These are phyloP conservation scores for Barbus barbus DNA, from an alignment of 2,113 vertebrate species.

Conservation along the genomic window DNA sequence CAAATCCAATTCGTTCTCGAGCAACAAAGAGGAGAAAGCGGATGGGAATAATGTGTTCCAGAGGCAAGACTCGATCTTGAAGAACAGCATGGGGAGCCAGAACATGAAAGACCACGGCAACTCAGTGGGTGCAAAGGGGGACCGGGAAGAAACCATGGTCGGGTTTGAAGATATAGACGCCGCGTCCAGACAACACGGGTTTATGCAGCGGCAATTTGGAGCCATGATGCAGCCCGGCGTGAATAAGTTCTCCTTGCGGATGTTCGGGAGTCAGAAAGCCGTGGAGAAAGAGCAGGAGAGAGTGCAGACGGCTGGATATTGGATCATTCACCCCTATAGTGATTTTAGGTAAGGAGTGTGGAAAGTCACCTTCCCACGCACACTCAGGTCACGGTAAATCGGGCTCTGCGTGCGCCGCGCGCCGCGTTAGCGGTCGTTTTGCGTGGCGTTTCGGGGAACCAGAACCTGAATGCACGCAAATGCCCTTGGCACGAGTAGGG, in stretches of 20 bases:
- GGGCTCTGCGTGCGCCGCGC: conserved; percentile 6
- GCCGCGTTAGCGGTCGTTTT: conserved; percentile 4
- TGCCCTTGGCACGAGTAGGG: conserved; percentile 55
- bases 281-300: conserved; percentile 98
- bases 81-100: conserved; percentile 77
- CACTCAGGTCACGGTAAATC: conserved; percentile 19
- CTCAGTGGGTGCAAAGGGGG: conserved; percentile 92
- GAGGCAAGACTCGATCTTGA: conserved; percentile 79
- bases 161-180: conserved; percentile 86
- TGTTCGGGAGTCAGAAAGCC: conserved; percentile 98
- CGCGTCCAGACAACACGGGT: conserved; percentile 83
- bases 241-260: conserved; percentile 99
- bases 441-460: not conserved
- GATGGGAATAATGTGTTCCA: conserved; percentile 82
- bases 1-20: conserved; percentile 87
- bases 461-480: conserved; percentile 24
- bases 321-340: conserved; percentile 99
- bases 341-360: conserved; percentile 93
- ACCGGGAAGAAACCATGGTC: conserved; percentile 85
- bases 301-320: conserved; percentile 98
- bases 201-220: conserved; percentile 97
- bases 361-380: conserved; percentile 70
- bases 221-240: conserved; percentile 98
- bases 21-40: conserved; percentile 86
- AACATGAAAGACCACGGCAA: conserved; percentile 90